Evolutionary conservation across 2,797 vertebrate genomes (phyloP), one percentile per base, ranked within the genome.

Genomic region (Muscicapa striata): DNA sequence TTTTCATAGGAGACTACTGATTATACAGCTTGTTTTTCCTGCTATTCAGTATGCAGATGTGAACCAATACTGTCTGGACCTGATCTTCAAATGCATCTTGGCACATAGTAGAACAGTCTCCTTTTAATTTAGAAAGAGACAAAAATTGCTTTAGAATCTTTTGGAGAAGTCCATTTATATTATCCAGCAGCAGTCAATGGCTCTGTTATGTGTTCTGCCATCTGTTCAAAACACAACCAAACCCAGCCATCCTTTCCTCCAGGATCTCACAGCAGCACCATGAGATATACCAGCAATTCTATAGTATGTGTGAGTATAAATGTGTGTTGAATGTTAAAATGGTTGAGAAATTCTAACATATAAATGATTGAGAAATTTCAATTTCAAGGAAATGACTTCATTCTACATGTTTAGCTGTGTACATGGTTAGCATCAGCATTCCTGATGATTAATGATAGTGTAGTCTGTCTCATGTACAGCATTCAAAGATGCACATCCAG

Each of bases 241-340:
- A 76, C 5, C 2, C 45, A 77, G 26, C 24, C 40, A 46, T 40
- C 18, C 22, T 69, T 66, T 84, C 24, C 70, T 84, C 18, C 43
- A 88, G 36, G 59, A 54, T 55, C 10, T 92, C 70, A 41, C 38
- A 49, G 30, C 40, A 77, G 34, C 40, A 32, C 49, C 14, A 24
- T 38, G n/a, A 67, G 23, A 10, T 48, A n/a, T 67, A 88, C 26
- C 54, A 84, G 29, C 8, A 63, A 21, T 34, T 68, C 30, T 61
- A 2, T 7, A 54, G 29, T n/a, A 55, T 22, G 43, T 0, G 0
- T 4, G 12, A 59, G 15, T 70, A 52, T 32, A 89, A 57, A 59
- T 12, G 26, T 0, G 1, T 15, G n/a, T 21, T 59, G 40, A 78
- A 73, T 0, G 0, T 29, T 72, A 41, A 74, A 68, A 46, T 34